phyloP scores from a whole-genome alignment of 35 echinoderm and acorn worm genomes.

The Strongylocentrotus purpuratus region DNA sequence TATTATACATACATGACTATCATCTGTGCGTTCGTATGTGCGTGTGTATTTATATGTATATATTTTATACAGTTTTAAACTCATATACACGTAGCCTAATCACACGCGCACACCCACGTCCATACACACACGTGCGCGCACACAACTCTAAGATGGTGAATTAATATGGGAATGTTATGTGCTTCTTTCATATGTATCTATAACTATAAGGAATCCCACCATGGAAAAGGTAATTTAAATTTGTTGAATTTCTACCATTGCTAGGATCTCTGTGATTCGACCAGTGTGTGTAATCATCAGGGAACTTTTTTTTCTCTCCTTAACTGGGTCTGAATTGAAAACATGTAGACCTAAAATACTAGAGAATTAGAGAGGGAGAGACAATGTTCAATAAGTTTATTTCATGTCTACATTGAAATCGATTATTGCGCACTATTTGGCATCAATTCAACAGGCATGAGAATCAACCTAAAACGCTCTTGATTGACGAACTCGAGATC shows the following conservation, averaged over 20 bases:
- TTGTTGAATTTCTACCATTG: too few relatives aligned
- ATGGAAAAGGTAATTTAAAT: too few relatives aligned
- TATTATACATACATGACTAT: background rate
- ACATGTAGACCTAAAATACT: too few relatives aligned
- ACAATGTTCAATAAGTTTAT: background rate
- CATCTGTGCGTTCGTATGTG: background rate
- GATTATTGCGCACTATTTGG: background rate
- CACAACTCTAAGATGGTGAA: too few relatives aligned
- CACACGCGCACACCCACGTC: background rate
- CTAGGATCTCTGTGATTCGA: too few relatives aligned
- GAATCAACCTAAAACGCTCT: constrained; percentile 31
- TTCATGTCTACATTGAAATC: background rate
- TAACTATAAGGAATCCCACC: too few relatives aligned
- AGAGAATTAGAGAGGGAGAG: background rate
- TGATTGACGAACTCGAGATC: constrained; percentile 55
- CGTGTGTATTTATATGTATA: background rate
- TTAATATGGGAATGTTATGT: too few relatives aligned
- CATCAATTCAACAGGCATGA: constrained; percentile 22
- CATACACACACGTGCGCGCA: too few relatives aligned
- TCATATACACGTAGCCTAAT: background rate
- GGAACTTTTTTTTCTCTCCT: too few relatives aligned
- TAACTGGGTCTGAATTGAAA: too few relatives aligned
- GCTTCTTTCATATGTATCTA: too few relatives aligned
- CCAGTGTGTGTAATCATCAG: background rate
- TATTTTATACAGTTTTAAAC: background rate